Percentiles rank a stretch among this genome's conserved stretches.
These are phyloP conservation scores for Drosophila simulans DNA, from an alignment of 1,140 invertebrate species.

Conservation along the genomic window DNA sequence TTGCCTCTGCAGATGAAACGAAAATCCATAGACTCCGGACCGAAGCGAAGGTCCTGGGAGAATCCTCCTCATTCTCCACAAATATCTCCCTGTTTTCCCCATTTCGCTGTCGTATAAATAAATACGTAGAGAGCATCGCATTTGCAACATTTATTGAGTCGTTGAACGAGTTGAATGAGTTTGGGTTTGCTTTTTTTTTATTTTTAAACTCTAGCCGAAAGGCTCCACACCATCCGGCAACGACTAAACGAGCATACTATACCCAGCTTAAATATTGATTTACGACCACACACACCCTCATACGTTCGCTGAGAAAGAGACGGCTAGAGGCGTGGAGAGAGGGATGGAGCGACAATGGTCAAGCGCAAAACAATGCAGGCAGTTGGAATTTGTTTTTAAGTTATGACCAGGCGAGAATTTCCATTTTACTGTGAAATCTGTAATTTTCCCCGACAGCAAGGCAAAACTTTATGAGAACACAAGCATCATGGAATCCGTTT, in stretches of 20 bases:
- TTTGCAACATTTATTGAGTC: constrained; percentile 82
- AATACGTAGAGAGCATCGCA: constrained; percentile 64
- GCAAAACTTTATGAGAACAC: constrained; percentile 1
- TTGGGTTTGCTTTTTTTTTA: constrained; percentile 66
- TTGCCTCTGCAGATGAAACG: constrained; percentile 46
- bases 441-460: neutral
- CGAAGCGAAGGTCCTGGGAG: constrained; percentile 32
- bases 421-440: constrained; percentile 32
- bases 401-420: constrained; percentile 54
- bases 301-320: constrained; percentile 4
- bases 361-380: constrained; percentile 41
- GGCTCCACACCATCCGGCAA: constrained; percentile 39
- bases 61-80: neutral
- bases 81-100: neutral
- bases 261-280: constrained; percentile 78
- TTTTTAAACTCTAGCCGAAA: constrained; percentile 65
- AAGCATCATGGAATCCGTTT: constrained; percentile 3
- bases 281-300: constrained; percentile 60
- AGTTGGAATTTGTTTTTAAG: constrained; percentile 69
- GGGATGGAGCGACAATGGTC: constrained; percentile 32
- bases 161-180: constrained; percentile 82
- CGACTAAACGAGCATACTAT: constrained; percentile 60
- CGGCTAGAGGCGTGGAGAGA: neutral
- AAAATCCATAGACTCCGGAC: constrained; percentile 63
- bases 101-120: constrained; percentile 62